Conservation (phyloP, 2,113 vertebrate genomes). For the Climacteris rufus region DNA sequence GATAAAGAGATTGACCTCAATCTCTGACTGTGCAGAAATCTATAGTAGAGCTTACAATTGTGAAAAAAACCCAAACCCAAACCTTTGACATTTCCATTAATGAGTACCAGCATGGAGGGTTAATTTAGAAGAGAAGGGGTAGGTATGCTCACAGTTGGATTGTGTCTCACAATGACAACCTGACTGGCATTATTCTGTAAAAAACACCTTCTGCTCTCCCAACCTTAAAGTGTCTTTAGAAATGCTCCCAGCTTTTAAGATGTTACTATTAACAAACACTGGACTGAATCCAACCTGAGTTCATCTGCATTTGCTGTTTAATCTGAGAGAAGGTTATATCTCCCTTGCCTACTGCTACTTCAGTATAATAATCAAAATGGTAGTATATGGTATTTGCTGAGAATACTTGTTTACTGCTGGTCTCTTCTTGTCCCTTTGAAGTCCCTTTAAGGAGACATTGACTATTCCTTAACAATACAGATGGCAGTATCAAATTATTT, state of each 20-base stretch:
- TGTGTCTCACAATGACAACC: neutral
- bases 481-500: constrained; percentile 26
- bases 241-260: neutral
- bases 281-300: neutral
- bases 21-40: neutral
- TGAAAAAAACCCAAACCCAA: neutral
- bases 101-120: neutral
- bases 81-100: neutral
- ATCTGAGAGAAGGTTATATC: neutral
- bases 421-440: neutral
- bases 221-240: neutral
- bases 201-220: neutral
- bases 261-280: neutral
- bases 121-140: neutral
- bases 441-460: neutral
- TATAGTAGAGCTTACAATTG: neutral
- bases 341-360: neutral
- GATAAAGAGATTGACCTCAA: neutral
- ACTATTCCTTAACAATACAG: neutral
- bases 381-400: neutral
- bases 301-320: neutral
- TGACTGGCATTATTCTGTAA: neutral
- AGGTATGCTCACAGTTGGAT: neutral
- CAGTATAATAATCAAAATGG: neutral
- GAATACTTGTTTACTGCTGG: neutral